Conservation (phyloP, 2,888 invertebrate genomes). For the Parnassius mnemosyne region DNA sequence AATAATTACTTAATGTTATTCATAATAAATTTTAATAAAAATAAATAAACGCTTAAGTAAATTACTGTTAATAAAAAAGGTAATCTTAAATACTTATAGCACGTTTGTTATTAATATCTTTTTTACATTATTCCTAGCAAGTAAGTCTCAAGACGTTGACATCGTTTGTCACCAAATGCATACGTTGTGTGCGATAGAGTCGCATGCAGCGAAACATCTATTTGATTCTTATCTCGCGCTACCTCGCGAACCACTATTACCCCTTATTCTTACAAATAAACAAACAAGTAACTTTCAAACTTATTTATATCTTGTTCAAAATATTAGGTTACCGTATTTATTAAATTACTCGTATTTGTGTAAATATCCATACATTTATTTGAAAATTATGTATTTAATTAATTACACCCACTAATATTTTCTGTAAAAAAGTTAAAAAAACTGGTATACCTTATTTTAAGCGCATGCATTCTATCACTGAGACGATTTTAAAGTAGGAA, state of each 20-base stretch:
- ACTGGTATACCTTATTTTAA: too few relatives aligned
- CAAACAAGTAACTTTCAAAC: constrained; percentile 3
- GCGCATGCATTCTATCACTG: too few relatives aligned
- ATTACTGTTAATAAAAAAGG: not conserved
- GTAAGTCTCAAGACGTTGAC: constrained; percentile 68
- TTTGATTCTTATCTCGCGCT: constrained; percentile 75
- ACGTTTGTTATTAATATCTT: constrained; percentile 6
- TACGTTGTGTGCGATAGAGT: constrained; percentile 63
- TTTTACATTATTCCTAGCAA: constrained; percentile 44
- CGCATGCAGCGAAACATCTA: constrained; percentile 76
- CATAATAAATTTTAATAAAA: too few relatives aligned
- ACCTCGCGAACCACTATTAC: constrained; percentile 40
- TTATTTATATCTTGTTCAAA: not conserved
- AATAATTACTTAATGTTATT: too few relatives aligned
- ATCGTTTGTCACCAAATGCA: constrained; percentile 68
- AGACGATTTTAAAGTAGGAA: too few relatives aligned
- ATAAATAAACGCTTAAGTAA: not conserved
- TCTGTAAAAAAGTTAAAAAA: too few relatives aligned
- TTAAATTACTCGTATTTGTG: too few relatives aligned
- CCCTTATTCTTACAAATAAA: constrained; percentile 30
- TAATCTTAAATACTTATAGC: not conserved
- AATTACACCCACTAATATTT: too few relatives aligned
- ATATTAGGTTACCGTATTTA: too few relatives aligned
- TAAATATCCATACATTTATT: too few relatives aligned
- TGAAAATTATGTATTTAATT: too few relatives aligned